Base-by-base conservation (phyloP, 2,888 invertebrate species). In the Gastrophysa polygoni region DNA sequence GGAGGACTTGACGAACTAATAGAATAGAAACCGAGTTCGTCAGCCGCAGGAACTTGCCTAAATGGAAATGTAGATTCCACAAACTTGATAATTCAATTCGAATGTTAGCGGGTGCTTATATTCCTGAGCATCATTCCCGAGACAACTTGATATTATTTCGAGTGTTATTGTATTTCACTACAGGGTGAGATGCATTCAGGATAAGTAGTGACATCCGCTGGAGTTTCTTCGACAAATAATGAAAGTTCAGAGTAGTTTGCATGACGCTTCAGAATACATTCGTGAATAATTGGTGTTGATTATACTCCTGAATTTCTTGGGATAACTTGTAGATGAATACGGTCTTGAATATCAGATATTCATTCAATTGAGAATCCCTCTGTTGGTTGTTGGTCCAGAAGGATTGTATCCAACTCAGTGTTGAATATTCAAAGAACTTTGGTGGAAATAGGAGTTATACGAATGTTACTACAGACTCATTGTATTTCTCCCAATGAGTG, bases 21-120 rank as follows among this genome's bases (percentile, higher is more conserved):
- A 61, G 61, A 58, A 59, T 59, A 54, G 61, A 59, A 50, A 56
- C 61, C 20, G 52, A 63, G 20, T 51, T 69, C 63, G 57, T 61
- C 61, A 66, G 62, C 68, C 64, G 38, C 68, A 69, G 64, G 63
- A 71, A 68, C 63, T 71, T 65, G 47, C 59, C 52, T 63, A 56
- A 69, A 68, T 66, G 68, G 66, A 68, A 68, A 69, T 63, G 67
- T 67, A 69, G 59, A 67, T 61, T 58, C 64, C 62, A 61, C 67
- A 58, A 65, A 71, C 62, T 71, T 68, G 57, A 63, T 71, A 69
- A 71, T 71, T 67, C 64, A 69, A 68, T 71, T 71, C 64, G 51
- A 65, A 68, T 67, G 67, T 71, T 71, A 68, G 65, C 63, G 63
- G 57, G 63, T 64, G 64, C 63, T 71, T 66, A 67, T 64, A 67